These are phyloP conservation scores for Psittacula derbiana DNA, from an alignment of 2,797 vertebrate genomes.

Conservation along the genomic window DNA sequence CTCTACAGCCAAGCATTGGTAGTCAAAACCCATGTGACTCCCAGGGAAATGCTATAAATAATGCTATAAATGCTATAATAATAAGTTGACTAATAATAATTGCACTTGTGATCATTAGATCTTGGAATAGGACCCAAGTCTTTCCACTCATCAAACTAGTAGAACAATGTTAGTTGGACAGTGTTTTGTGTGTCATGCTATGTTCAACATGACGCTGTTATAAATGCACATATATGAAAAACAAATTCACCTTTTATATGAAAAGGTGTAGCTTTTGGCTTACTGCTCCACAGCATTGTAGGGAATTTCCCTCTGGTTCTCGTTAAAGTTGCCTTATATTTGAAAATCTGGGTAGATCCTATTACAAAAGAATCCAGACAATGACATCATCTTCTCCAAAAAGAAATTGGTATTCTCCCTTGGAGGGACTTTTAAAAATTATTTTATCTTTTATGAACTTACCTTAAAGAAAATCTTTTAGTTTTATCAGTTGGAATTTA, in stretches of 20 bases:
- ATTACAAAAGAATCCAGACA: background rate
- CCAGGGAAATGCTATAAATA: background rate
- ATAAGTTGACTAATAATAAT: background rate
- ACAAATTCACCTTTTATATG: background rate
- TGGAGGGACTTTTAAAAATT: background rate
- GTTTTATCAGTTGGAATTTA: background rate
- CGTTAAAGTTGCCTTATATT: background rate
- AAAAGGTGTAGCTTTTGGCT: background rate
- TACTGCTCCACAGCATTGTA: background rate
- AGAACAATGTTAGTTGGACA: background rate
- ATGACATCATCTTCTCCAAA: background rate
- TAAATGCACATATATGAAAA: background rate
- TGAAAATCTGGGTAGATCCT: background rate
- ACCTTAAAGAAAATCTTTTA: background rate
- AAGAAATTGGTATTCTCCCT: background rate
- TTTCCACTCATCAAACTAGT: background rate
- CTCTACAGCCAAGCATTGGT: accelerated
- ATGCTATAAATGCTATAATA: background rate
- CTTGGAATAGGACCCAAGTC: background rate
- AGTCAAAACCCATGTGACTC: background rate
- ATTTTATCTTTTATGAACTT: background rate
- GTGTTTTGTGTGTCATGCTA: background rate
- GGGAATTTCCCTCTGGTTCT: background rate
- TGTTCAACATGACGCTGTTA: background rate
- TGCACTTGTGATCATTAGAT: background rate